Evolutionary conservation across 2,113 vertebrate genomes (phyloP), one percentile per base, ranked within the genome.

Genomic region (Eonycteris spelaea): DNA sequence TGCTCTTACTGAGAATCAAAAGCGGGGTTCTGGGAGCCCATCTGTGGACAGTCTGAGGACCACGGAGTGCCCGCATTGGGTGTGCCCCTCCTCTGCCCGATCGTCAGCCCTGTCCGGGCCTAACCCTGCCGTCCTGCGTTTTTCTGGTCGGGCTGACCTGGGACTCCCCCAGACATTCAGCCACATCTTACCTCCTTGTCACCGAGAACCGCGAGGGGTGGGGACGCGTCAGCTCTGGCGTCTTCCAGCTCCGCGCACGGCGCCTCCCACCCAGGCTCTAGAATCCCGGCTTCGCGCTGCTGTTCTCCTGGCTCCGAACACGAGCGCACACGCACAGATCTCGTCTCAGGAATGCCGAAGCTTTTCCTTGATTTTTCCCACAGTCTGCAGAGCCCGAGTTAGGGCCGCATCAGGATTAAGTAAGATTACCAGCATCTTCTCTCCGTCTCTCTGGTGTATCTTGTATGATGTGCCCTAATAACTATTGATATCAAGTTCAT

Each of bases 401-500:
- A 75, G 59, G 96, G 96, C 97, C 91, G 86, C 91, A 55, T 93
- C 96, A 98, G 98, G 98, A 98, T 99, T 99, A 98, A 98, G 96
- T 98, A 95, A 98, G 99, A 99, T 99, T 99, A 98, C 75, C 94
- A 53, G 84, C 96, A 94, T 98, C 98, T 98, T 97, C 97, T 96
- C 96, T 90, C 93, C 45, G 38, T 97, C 70, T 96, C 98, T 98
- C 97, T 93, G 95, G 98, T 98, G 98, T 97, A 84, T 92, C 97
- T 98, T 92, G 35, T 98, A 94, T 98, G 98, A 98, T 98, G 97
- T 98, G 96, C 97, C 98, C 98, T 98, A 98, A 98, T 98, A 98
- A 98, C 98, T 99, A 99, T 99, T 98, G 98, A 98, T 98, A 98
- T 68, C 98, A 95, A 98, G 97, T 98, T 98, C 98, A 98, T 98